A percentile compares a stretch with the other conserved stretches of the same genome.
phyloP scores from a whole-genome alignment of 2,888 invertebrate genomes.

The Laspeyria flexula region DNA sequence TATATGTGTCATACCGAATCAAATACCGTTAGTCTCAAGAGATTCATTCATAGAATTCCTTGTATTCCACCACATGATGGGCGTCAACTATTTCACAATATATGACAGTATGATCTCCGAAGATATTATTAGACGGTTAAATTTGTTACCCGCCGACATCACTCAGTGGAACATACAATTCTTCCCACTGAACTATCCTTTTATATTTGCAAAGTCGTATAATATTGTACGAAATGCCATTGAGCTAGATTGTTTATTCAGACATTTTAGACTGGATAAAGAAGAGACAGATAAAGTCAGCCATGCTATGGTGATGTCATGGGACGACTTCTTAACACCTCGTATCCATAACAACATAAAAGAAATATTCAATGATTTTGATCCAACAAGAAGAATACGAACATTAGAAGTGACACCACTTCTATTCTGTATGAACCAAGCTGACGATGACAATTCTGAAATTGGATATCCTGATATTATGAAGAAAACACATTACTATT shows the following conservation, averaged over 20 bases:
- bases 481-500: conserved; percentile 79
- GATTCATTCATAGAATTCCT: conserved; percentile 88
- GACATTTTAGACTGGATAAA: conserved; percentile 84
- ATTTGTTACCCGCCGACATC: conserved; percentile 76
- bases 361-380: conserved; percentile 83
- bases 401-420: conserved; percentile 66
- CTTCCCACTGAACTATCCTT: conserved; percentile 89
- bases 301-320: conserved; percentile 84
- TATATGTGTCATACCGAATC: conserved; percentile 88
- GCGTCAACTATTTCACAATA: conserved; percentile 88
- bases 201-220: conserved; percentile 80
- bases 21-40: conserved; percentile 80
- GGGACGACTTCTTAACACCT: conserved; percentile 89
- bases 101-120: conserved; percentile 87
- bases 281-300: conserved; percentile 79
- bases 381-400: conserved; percentile 70
- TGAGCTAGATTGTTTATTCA: conserved; percentile 88
- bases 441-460: conserved; percentile 77
- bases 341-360: conserved; percentile 84
- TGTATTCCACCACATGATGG: conserved; percentile 88
- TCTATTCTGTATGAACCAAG: conserved; percentile 78
- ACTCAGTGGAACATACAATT: conserved; percentile 85
- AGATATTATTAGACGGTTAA: conserved; percentile 76
- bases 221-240: conserved; percentile 81
- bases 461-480: conserved; percentile 73